These are phyloP conservation scores for Archips xylosteana DNA, from an alignment of 2,888 invertebrate genomes.

Conservation along the genomic window DNA sequence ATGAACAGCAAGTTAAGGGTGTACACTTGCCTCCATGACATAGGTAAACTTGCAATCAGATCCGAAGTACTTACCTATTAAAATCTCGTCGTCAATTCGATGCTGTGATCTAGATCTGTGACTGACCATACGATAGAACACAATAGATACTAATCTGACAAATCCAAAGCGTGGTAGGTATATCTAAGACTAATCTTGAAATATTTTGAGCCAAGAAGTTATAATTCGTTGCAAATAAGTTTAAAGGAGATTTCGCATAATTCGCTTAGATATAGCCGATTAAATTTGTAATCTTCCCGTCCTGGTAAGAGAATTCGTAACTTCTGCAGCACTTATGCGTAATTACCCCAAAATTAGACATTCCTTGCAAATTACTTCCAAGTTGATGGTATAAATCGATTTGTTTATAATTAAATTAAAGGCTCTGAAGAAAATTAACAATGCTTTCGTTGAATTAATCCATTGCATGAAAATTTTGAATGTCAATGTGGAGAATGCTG, in stretches of 20 bases:
- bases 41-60: no score
- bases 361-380: slow-evolving; percentile 46
- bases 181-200: background rate
- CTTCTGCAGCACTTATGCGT: slow-evolving; percentile 32
- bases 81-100: no score
- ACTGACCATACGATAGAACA: no score
- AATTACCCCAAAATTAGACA: slow-evolving; percentile 41
- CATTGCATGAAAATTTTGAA: slow-evolving; percentile 48
- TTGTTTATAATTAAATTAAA: slow-evolving; percentile 52
- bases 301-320: slow-evolving; percentile 23
- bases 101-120: no score
- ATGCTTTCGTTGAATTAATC: slow-evolving; percentile 44
- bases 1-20: no score
- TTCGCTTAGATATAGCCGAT: slow-evolving; percentile 21
- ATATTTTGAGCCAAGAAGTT: background rate
- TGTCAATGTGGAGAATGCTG: background rate
- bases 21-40: no score
- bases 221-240: background rate
- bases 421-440: slow-evolving; percentile 45
- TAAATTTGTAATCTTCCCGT: slow-evolving; percentile 26
- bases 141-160: no score
- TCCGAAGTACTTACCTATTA: no score
- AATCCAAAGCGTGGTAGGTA: background rate
- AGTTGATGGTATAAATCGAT: slow-evolving; percentile 51
- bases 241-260: slow-evolving; percentile 9